Base-by-base conservation (phyloP, 2,113 vertebrate species). In the Neotragus pygmaeus region DNA sequence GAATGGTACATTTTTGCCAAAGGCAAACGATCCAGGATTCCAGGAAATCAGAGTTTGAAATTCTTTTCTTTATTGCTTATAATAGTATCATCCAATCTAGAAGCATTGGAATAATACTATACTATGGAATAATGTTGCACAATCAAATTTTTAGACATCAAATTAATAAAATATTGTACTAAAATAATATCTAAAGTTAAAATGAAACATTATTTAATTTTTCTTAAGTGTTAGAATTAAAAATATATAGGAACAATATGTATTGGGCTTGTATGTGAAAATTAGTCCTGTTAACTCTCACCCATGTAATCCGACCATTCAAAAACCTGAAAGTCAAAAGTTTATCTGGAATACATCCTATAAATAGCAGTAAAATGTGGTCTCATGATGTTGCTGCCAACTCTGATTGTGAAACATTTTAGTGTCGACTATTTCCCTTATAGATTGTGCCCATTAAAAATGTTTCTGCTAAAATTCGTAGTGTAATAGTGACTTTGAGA, bases 401-500 rank as follows among this genome's bases (percentile, higher is more conserved):
- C 33, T 21, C 4, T 51, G 83, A 96, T 81, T 93, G 70, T 86
- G 94, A 98, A 97, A 28, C 45, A 39, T 81, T 97, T 92, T 81
- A 78, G 93, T 70, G 19, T 92, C 70, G 89, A 93, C 66, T 97
- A 66, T 64, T 98, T 97, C 60, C 80, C 89, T 97, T 98, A 97
- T 55, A 96, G 90, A 87, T 93, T 95, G 12, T 96, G 36, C 89
- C 51, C 88, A 88, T 94, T 97, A 93, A 93, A 97, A 95, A 92
- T 97, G 78, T 92, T 98, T 89, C 87, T 94, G 39, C 94, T 97
- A 96, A 96, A 95, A 64, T 95, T 96, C 97, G 45, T 64, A 96
- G 6, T 39, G 95, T n/a, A 97, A 97, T 98, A 98, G 96, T 98
- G 98, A 99, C 98, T 98, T 84, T 66, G 36, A 95, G 93, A 98